Evolutionary conservation across 2,797 vertebrate species (phyloP).

Genomic region (Decapterus maruadsi): DNA sequence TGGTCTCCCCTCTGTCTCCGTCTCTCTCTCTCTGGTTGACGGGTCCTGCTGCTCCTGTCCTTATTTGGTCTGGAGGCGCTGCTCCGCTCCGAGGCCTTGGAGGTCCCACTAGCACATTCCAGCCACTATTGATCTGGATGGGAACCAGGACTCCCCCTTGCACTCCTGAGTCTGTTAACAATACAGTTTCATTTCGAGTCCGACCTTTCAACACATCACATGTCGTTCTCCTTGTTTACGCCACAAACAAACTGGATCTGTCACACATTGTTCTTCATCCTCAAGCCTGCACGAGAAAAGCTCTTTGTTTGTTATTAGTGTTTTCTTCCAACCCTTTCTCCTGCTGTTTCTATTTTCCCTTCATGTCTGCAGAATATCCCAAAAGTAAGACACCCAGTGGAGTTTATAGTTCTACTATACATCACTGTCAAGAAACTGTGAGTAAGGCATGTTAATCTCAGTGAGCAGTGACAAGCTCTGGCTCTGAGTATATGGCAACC

Average conservation of each 20-base stretch:
- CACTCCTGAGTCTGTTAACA: conserved; percentile 34
- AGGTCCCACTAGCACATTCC: conserved; percentile 82
- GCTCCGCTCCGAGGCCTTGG: conserved; percentile 78
- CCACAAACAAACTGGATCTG: background rate
- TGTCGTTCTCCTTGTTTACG: conserved; percentile 3
- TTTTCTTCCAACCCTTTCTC: conserved; percentile 12
- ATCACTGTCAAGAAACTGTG: conserved; percentile 16
- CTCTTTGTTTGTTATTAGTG: conserved; percentile 4
- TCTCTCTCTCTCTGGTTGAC: conserved; percentile 45
- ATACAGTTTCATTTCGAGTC: conserved; percentile 21
- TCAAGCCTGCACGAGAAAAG: background rate
- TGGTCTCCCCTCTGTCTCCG: conserved; percentile 29
- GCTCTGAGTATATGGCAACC: background rate
- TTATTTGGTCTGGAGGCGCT: conserved; percentile 89
- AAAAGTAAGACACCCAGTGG: conserved; percentile 6
- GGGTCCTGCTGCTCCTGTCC: conserved; percentile 80
- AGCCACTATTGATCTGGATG: conserved; percentile 83
- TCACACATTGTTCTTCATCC: background rate
- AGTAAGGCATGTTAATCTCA: conserved; percentile 21
- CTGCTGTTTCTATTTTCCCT: background rate
- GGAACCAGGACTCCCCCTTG: conserved; percentile 71
- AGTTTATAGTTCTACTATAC: background rate
- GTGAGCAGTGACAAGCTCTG: background rate
- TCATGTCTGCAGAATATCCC: conserved; percentile 12
- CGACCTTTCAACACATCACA: background rate